Evolutionary conservation across 37 sponge, comb jelly and placozoan species (phyloP).

Genomic region (Diacarnus erythraeanus): DNA sequence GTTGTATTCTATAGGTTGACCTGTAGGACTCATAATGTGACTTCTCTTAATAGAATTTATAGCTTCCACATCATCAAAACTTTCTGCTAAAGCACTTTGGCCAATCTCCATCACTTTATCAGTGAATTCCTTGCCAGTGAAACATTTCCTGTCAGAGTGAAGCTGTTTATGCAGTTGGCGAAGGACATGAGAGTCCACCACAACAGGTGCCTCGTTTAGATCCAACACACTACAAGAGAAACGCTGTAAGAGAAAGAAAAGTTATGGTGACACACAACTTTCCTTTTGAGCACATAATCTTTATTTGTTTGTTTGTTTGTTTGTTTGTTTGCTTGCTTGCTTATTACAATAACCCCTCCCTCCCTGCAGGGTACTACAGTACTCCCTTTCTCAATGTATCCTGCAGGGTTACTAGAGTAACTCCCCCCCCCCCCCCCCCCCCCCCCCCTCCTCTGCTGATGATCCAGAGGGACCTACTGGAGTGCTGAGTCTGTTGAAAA

Average conservation of each 20-base stretch:
- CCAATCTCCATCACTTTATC: constrained; percentile 34
- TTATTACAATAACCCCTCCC: too few relatives aligned
- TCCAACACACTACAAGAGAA: constrained; percentile 26
- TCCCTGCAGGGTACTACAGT: too few relatives aligned
- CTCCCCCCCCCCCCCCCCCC: too few relatives aligned
- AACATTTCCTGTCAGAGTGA: constrained; percentile 59
- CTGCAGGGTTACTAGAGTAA: too few relatives aligned
- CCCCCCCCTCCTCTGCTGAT: too few relatives aligned
- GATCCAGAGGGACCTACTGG: too few relatives aligned
- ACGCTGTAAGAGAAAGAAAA: too few relatives aligned
- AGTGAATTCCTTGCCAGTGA: constrained; percentile 71
- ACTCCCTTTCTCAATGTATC: too few relatives aligned
- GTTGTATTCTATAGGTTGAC: constrained; percentile 22
- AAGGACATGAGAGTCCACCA: constrained; percentile 27
- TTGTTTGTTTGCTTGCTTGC: too few relatives aligned
- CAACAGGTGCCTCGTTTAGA: constrained; percentile 21
- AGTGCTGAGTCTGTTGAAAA: constrained; percentile 44
- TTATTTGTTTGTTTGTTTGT: neutral
- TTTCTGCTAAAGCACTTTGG: neutral
- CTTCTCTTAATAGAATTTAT: too few relatives aligned
- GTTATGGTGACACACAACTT: too few relatives aligned
- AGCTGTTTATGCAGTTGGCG: constrained; percentile 39
- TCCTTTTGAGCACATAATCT: neutral
- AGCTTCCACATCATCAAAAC: neutral
- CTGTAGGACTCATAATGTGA: constrained; percentile 4